These are phyloP conservation scores for Cataglyphis livida DNA, from an alignment of 2,888 invertebrate genomes.

Conservation along the genomic window DNA sequence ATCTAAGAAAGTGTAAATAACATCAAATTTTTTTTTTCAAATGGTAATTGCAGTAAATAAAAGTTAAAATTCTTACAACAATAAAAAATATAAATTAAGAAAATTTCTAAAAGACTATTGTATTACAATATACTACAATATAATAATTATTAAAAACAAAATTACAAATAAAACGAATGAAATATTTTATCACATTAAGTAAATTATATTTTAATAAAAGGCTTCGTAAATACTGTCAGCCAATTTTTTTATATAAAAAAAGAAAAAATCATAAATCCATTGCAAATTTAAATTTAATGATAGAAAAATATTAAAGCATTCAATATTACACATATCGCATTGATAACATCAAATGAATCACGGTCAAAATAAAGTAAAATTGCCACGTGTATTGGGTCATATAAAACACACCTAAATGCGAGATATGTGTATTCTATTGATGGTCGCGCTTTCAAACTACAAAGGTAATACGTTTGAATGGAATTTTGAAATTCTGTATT, in stretches of 20 bases:
- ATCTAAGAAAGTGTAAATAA: not conserved
- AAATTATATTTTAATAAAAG: not conserved
- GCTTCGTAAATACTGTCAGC: not conserved
- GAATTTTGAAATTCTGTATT: constrained; percentile 32
- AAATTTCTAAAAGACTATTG: not conserved
- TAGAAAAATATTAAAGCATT: not conserved
- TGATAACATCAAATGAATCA: constrained; percentile 14
- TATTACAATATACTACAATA: not conserved
- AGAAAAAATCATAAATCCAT: not conserved
- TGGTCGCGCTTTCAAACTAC: not conserved
- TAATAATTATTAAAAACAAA: not conserved
- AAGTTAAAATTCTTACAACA: not conserved
- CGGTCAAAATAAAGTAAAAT: constrained; percentile 23
- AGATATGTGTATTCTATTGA: not conserved
- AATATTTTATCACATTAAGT: not conserved
- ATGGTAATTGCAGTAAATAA: not conserved
- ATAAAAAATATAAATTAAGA: not conserved
- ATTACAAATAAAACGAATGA: not conserved
- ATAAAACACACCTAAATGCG: not conserved
- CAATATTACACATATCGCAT: not conserved
- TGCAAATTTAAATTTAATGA: not conserved
- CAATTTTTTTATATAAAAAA: not conserved
- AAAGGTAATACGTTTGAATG: constrained; percentile 21
- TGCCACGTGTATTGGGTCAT: not conserved
- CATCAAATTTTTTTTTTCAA: not conserved